Conservation (phyloP, 2,113 vertebrate species). For the Pterocles burchelli region DNA sequence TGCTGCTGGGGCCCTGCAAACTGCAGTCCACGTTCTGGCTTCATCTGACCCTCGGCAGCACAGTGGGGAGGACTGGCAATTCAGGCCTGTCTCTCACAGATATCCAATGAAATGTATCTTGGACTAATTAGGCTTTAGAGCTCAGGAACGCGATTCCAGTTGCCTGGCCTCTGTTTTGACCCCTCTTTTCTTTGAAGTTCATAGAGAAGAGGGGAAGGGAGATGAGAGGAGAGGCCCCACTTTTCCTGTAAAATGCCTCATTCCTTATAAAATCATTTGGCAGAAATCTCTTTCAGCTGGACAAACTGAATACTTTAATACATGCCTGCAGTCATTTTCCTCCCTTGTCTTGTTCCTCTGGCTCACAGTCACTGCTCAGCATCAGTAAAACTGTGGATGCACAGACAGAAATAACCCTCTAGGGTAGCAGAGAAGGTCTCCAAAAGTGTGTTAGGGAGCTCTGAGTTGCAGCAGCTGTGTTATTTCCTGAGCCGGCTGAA, state of each 20-base stretch:
- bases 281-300: slow-evolving; percentile 59
- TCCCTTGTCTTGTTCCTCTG: background rate
- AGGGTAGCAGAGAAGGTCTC: background rate
- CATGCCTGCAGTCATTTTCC: slow-evolving; percentile 33
- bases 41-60: background rate
- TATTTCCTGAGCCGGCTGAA: background rate
- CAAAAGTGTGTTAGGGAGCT: background rate
- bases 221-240: slow-evolving; percentile 59
- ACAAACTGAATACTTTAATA: slow-evolving; percentile 20
- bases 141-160: slow-evolving; percentile 49
- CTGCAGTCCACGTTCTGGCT: background rate
- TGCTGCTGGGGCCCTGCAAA: background rate
- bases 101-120: slow-evolving; percentile 16
- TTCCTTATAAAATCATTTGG: slow-evolving; percentile 43
- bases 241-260: slow-evolving; percentile 54
- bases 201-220: slow-evolving; percentile 45
- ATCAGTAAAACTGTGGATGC: background rate
- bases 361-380: background rate
- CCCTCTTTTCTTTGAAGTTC: slow-evolving; percentile 55
- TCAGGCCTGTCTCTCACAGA: background rate
- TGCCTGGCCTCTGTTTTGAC: slow-evolving; percentile 54
- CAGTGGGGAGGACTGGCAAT: background rate
- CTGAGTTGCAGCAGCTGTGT: background rate
- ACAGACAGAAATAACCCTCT: background rate
- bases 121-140: slow-evolving; percentile 30